These are phyloP conservation scores for Hypanus sabinus DNA, from an alignment of 2,113 vertebrate species.

Conservation along the genomic window DNA sequence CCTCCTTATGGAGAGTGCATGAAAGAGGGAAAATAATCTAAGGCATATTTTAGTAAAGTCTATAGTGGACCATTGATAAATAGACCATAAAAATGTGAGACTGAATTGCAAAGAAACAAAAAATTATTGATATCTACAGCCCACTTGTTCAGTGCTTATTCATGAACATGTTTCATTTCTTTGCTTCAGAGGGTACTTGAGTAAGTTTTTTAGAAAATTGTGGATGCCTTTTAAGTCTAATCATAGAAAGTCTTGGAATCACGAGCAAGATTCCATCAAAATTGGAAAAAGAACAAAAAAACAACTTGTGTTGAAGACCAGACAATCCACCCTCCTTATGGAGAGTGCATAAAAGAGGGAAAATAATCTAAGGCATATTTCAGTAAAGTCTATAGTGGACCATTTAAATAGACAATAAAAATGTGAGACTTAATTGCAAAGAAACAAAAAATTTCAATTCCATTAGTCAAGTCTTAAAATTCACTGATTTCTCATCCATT, in stretches of 20 bases:
- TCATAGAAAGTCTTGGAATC: background rate
- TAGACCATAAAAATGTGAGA: too few relatives aligned
- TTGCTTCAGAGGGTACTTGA: background rate
- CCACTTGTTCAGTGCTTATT: background rate
- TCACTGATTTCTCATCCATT: background rate
- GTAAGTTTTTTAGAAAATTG: background rate
- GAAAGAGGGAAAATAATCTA: too few relatives aligned
- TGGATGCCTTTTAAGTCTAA: background rate
- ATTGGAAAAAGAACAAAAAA: background rate
- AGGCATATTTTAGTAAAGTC: too few relatives aligned
- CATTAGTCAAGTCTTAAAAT: background rate
- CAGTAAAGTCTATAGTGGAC: background rate
- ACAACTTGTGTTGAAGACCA: background rate
- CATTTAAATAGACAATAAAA: too few relatives aligned
- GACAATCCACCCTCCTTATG: background rate
- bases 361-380: background rate
- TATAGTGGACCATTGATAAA: too few relatives aligned
- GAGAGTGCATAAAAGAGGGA: background rate
- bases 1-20: background rate
- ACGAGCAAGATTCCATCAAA: background rate
- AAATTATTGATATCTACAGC: too few relatives aligned
- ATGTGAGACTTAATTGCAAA: background rate
- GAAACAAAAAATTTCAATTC: background rate
- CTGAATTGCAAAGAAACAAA: too few relatives aligned
- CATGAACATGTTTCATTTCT: background rate